These are phyloP conservation scores for Alligator mississippiensis DNA, from an alignment of 2,113 vertebrate genomes.

Conservation along the genomic window DNA sequence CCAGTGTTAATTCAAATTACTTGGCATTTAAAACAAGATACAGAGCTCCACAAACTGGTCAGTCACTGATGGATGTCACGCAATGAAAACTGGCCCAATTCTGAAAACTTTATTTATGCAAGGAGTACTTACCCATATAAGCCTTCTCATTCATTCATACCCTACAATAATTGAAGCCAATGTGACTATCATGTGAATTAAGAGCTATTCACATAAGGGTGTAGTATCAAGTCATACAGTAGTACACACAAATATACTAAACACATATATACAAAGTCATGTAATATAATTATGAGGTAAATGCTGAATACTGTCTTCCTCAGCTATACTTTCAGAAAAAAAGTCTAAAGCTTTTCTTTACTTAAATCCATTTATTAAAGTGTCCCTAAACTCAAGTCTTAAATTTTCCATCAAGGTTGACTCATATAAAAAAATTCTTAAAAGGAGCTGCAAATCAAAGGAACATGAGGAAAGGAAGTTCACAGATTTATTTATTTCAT, in stretches of 20 bases:
- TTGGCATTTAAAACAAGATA: background rate
- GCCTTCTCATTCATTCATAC: background rate
- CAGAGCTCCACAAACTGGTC: background rate
- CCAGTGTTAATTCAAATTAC: background rate
- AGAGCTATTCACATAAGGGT: fast-evolving
- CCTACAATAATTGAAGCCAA: background rate
- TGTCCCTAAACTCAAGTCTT: background rate
- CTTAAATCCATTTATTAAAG: background rate
- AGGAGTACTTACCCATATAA: background rate
- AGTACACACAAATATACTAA: background rate
- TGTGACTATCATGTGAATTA: background rate
- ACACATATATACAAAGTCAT: background rate
- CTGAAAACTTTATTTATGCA: background rate
- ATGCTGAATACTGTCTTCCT: background rate
- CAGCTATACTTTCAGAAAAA: background rate
- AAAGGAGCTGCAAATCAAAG: background rate
- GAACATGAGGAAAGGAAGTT: background rate
- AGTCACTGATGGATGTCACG: background rate
- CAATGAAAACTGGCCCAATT: background rate
- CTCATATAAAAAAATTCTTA: background rate
- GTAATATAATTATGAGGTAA: background rate
- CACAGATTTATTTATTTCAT: background rate
- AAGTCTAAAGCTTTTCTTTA: background rate
- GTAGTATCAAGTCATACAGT: background rate
- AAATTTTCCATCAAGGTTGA: background rate